Conservation (phyloP, 2,797 vertebrate genomes). For the Natrix natrix region DNA sequence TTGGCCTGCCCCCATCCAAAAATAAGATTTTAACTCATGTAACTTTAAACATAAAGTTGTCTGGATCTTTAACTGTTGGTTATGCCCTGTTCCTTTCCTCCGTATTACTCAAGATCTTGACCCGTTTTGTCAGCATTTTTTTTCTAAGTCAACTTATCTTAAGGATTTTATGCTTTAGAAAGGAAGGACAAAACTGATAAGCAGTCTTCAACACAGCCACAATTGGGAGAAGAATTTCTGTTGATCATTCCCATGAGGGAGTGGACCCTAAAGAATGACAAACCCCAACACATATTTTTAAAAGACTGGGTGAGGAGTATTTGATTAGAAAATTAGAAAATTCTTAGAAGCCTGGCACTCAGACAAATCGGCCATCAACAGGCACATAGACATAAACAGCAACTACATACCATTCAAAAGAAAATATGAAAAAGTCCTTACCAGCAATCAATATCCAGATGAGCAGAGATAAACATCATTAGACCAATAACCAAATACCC, state of each 20-base stretch:
- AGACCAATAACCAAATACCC: not conserved
- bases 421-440: not conserved
- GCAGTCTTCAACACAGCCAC: not conserved
- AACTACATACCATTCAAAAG: not conserved
- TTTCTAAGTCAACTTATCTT: not conserved
- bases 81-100: not conserved
- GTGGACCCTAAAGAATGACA: not conserved
- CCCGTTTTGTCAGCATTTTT: constrained; percentile 1
- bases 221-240: not conserved
- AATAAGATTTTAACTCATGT: not conserved
- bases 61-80: constrained; percentile 17
- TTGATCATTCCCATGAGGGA: not conserved
- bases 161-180: not conserved
- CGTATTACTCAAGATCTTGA: not conserved
- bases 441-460: not conserved
- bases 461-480: not conserved
- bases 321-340: not conserved
- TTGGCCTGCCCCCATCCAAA: constrained; percentile 10
- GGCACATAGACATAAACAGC: not conserved
- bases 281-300: not conserved
- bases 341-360: not conserved
- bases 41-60: not conserved
- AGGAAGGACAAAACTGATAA: not conserved
- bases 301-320: not conserved
- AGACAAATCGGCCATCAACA: not conserved